Conservation (phyloP, 2,888 invertebrate species). For the Eristalis tenax region DNA sequence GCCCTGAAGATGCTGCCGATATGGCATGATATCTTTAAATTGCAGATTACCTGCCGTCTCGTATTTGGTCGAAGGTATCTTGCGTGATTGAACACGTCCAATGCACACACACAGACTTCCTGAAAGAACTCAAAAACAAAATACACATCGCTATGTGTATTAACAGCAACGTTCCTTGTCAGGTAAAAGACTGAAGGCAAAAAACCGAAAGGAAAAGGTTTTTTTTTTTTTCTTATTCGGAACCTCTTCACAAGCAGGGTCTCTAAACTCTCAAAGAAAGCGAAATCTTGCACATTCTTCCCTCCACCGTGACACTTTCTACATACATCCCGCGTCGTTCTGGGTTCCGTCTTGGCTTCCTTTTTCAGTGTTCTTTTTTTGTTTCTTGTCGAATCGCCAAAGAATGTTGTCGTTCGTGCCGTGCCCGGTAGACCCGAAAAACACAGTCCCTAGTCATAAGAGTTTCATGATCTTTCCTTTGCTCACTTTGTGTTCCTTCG, state of each 20-base stretch:
- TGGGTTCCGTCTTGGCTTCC: conserved; percentile 21
- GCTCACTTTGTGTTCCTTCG: not conserved
- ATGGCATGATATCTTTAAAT: conserved; percentile 67
- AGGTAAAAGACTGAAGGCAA: conserved; percentile 24
- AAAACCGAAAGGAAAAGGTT: not conserved
- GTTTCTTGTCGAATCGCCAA: not conserved
- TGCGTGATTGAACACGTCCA: not conserved
- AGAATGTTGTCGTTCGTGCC: conserved; percentile 26
- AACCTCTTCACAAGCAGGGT: not conserved
- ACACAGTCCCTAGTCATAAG: not conserved
- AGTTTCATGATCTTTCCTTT: conserved; percentile 3
- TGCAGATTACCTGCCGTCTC: conserved; percentile 58
- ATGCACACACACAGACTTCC: not conserved
- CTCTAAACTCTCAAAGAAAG: conserved; percentile 52
- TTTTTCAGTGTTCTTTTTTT: too few relatives aligned
- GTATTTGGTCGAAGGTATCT: conserved; percentile 43
- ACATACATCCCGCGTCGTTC: conserved; percentile 23
- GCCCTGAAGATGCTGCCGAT: conserved; percentile 42
- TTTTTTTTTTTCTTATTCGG: too few relatives aligned
- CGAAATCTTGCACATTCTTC: conserved; percentile 38
- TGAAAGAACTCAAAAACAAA: not conserved
- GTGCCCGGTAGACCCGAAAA: not conserved
- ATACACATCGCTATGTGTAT: not conserved
- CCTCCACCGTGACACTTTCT: conserved; percentile 7
- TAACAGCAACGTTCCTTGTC: conserved; percentile 17